Base-by-base conservation (phyloP, 2,113 vertebrate species). In the Ictidomys tridecemlineatus region DNA sequence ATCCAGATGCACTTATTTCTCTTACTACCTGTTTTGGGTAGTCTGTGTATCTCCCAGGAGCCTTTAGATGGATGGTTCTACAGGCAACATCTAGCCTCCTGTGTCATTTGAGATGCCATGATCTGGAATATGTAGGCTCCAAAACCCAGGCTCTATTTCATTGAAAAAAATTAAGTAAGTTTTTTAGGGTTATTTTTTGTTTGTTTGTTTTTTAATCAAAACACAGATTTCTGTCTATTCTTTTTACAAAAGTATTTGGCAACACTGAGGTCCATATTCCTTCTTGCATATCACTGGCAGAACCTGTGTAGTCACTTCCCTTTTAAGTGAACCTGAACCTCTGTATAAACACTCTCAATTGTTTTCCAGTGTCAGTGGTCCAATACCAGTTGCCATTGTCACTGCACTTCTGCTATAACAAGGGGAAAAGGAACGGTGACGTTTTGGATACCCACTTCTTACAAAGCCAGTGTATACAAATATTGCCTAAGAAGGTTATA, bases 11-110 rank as follows among this genome's bases (percentile, higher is more conserved):
- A 42, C 12, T 76, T 74, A 24, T n/a, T 63, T 76, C 13, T 5
- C 39, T 88, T 61, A 63, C n/a, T 94, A 16, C 32, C 28, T 89
- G 22, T 37, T 86, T 76, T 73, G 89, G 51, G 34, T 56, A 61
- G 45, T 17, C 1, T 30, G 6, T n/a, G 8, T 2, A 51, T 8
- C 22, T 69, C 58, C 6, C 26, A 88, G 72, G 65, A 89, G 4
- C 6, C 13, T n/a, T 14, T 17, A 42, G 8, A 32, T 18, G 3
- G 8, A 32, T 30, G 69, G 2, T 11, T 77, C 8, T 4, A 1
- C 28, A 8, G 69, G 13, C 5, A 26, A 30, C 20, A 30, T 7
- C 17, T 32, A 78, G 42, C 48, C 74, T 69, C 39, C 17, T n/a
- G 4, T 24, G 11, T 70, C 88, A 65, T 17, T 17, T 2, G 5